Evolutionary conservation across 2,113 vertebrate species (phyloP).

Genomic region (Mus musculus): DNA sequence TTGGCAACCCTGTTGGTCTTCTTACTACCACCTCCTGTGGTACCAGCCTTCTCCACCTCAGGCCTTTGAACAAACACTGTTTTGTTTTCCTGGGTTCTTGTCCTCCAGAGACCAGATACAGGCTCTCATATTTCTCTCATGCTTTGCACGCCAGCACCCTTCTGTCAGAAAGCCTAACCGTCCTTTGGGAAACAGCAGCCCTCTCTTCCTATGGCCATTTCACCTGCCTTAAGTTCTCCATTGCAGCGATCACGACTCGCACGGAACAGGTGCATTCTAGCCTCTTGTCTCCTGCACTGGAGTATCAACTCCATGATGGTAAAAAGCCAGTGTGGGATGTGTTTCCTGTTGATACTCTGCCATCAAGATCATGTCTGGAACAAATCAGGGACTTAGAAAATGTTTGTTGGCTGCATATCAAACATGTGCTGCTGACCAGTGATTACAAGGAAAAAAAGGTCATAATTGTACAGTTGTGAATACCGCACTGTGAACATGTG

Average conservation of each 20-base stretch:
- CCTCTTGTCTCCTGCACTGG: background rate
- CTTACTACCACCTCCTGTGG: background rate
- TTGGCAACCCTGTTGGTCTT: background rate
- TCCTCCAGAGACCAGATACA: background rate
- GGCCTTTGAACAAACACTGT: background rate
- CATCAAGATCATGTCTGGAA: background rate
- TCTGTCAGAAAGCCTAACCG: background rate
- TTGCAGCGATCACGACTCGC: too few relatives aligned
- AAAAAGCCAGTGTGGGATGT: background rate
- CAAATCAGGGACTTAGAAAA: background rate
- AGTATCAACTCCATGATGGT: background rate
- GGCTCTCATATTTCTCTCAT: background rate
- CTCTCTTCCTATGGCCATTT: background rate
- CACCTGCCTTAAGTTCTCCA: background rate
- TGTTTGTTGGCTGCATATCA: background rate
- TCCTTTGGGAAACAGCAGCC: background rate
- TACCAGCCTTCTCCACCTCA: background rate
- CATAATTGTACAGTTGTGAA: background rate
- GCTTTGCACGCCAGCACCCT: background rate
- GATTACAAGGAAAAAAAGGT: background rate
- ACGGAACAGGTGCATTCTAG: background rate
- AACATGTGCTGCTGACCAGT: fast-evolving
- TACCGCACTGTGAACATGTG: background rate
- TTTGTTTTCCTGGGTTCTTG: background rate
- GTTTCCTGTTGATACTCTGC: background rate